Evolutionary conservation across 2,797 vertebrate genomes (phyloP).

Genomic region (Xiphophorus birchmanni): DNA sequence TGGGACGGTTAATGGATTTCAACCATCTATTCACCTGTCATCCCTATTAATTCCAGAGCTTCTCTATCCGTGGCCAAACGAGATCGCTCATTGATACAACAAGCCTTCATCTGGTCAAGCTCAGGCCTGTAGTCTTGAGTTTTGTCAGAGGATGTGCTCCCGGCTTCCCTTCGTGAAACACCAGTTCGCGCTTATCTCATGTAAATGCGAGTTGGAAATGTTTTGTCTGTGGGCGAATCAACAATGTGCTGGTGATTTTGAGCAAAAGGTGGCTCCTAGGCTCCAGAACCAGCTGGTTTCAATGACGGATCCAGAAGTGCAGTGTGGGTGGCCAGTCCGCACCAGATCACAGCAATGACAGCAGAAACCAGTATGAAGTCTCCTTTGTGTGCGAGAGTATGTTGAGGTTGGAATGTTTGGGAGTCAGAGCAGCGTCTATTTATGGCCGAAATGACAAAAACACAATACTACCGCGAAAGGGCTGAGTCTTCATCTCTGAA

Average conservation of each 20-base stretch:
- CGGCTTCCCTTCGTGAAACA: slow-evolving; percentile 20
- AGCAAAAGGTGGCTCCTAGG: slow-evolving; percentile 26
- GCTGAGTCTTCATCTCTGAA: slow-evolving; percentile 39
- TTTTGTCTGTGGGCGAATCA: slow-evolving; percentile 14
- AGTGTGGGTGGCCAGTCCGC: slow-evolving; percentile 67
- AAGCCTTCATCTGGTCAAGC: slow-evolving; percentile 65
- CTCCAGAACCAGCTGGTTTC: slow-evolving; percentile 25
- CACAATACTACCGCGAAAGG: slow-evolving; percentile 47
- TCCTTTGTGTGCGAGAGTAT: slow-evolving; percentile 40
- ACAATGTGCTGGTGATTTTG: slow-evolving; percentile 27
- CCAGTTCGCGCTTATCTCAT: slow-evolving; percentile 39
- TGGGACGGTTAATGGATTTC: slow-evolving; percentile 73
- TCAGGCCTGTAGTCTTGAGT: slow-evolving; percentile 39
- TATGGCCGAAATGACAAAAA: slow-evolving; percentile 53
- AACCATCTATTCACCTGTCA: slow-evolving; percentile 78
- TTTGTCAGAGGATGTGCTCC: slow-evolving; percentile 33
- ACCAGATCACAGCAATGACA: slow-evolving; percentile 50
- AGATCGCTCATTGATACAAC: slow-evolving; percentile 62
- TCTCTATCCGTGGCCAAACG: slow-evolving; percentile 55
- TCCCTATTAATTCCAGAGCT: slow-evolving; percentile 63
- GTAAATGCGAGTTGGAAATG: slow-evolving; percentile 26
- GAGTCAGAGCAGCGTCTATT: slow-evolving; percentile 41
- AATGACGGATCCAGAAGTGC: slow-evolving; percentile 53
- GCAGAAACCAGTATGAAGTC: slow-evolving; percentile 44
- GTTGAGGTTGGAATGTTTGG: slow-evolving; percentile 39